Percentiles rank a stretch among this genome's conserved stretches.
These are phyloP conservation scores for Pedetes capensis DNA, from an alignment of 2,113 vertebrate species.

Conservation along the genomic window DNA sequence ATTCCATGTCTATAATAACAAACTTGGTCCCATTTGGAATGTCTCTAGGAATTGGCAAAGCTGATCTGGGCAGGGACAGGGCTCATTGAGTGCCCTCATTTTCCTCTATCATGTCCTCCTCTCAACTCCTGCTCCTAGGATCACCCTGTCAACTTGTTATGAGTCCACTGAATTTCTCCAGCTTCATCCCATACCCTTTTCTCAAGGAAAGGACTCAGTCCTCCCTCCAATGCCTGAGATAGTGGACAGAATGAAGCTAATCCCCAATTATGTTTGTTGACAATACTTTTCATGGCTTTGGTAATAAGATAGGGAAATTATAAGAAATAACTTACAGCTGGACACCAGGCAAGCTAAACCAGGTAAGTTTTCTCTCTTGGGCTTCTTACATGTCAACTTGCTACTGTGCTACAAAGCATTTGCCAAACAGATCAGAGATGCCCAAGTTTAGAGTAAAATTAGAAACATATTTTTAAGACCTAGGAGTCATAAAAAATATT, in stretches of 20 bases:
- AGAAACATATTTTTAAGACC: background rate
- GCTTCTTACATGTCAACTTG: background rate
- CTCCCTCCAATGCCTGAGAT: too few relatives aligned
- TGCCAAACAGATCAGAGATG: background rate
- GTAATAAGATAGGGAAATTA: background rate
- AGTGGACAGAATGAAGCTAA: background rate
- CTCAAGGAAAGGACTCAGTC: background rate
- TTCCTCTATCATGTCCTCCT: background rate
- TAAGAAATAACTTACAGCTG: background rate
- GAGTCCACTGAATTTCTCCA: background rate
- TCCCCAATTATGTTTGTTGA: background rate
- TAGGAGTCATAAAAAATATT: background rate
- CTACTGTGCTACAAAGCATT: background rate
- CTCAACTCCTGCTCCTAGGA: background rate
- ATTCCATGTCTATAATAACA: background rate
- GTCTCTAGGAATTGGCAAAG: background rate
- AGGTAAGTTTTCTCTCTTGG: background rate
- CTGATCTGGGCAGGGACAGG: fast-evolving
- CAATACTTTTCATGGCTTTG: background rate
- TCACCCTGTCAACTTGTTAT: background rate
- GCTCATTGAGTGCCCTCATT: fast-evolving
- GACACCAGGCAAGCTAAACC: background rate
- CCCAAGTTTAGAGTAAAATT: background rate
- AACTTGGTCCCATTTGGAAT: background rate
- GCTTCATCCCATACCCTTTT: background rate